Evolutionary conservation across 2,888 invertebrate species (phyloP), one percentile per base, ranked within the genome.

Genomic region (Pristionchus exspectatus): DNA sequence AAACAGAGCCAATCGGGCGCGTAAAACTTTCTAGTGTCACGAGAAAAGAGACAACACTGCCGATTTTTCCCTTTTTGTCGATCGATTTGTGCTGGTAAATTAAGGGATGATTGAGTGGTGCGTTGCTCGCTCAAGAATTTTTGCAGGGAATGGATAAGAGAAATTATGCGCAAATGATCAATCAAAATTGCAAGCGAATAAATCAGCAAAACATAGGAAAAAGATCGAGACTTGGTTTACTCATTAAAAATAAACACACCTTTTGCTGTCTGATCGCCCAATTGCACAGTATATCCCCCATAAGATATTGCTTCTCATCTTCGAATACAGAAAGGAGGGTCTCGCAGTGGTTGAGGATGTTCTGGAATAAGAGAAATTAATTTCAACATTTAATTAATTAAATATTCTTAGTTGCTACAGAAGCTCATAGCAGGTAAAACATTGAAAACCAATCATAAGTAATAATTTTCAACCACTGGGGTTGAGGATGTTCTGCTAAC

Each of bases 181-280:
- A 38, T 3, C 38, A 38, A 38, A 38, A 38, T 38, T 38, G 38
- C 38, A 38, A 3, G 38, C 38, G 38, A 38, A 38, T 3, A 38
- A 38, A 38, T n/a, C 38, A 38, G 5, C 38, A 2, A 38, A 38
- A 38, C 5, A 38, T 38, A 38, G 38, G 38, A 38, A 38, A 38
- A 38, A 38, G 5, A 38, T 38, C 38, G 38, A 38, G 5, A 38
- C 2, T 38, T 38, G 38, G 38, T 38, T 38, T 38, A 38, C 38
- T 38, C 38, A 38, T 38, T 38, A 2, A 38, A 38, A 38, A 38
- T 38, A 38, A 38, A 5, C 38, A 3, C 38, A 38, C 38, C 72
- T 94, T 95, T 87, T 95, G 95, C 89, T 95, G 95, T 77, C 92
- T 92, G 74, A 95, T 93, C 0, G 95, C 95, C 95, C 95, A 95